Base-by-base conservation (phyloP, 2,888 invertebrate species). In the Odontomyia ornata region DNA sequence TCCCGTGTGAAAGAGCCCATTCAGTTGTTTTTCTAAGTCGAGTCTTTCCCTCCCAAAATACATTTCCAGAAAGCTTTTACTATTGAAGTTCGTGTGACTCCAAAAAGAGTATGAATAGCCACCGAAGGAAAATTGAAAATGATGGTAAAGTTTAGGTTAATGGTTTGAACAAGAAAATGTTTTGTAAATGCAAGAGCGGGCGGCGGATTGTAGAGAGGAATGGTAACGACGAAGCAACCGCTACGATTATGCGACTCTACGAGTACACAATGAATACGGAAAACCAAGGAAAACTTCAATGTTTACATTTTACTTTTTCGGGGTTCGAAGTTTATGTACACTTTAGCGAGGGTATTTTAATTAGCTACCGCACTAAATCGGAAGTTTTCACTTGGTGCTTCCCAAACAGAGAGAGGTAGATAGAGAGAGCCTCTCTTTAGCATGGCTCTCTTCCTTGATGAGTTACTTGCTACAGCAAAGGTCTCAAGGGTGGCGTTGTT, bases 331-430 rank as follows among this genome's bases (percentile, higher is more conserved):
- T 69, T 69, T 69, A 46, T 69, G 69, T 46, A 69, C 62, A 62
- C 69, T 69, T 69, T 69, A 25, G 46, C 46, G 27, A 46, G 69
- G 69, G 46, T 69, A 69, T 69, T 69, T 69, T 69, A 69, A 69
- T 69, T 69, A 69, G 46, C 69, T 69, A 69, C 69, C 46, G 69
- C 69, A 46, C 46, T 43, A 43, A 69, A 69, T 69, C 69, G 69
- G 47, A 43, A 46, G 69, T 46, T 69, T 46, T 69, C 69, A 23
- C 67, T 21, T 13, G 18, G 18, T 69, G 21, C 23, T 18, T 13
- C 9, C n/a, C 0, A 18, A 1, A 25, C 9, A 9, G 18, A 67
- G 65, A 64, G 9, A 9, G 64, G n/a, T n/a, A n/a, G n/a, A n/a
- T n/a, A n/a, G n/a, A n/a, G n/a, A n/a, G n/a, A n/a, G 7, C 13